These are phyloP conservation scores for Drosophila melanogaster DNA, from an alignment of 1,140 invertebrate genomes.

Conservation along the genomic window DNA sequence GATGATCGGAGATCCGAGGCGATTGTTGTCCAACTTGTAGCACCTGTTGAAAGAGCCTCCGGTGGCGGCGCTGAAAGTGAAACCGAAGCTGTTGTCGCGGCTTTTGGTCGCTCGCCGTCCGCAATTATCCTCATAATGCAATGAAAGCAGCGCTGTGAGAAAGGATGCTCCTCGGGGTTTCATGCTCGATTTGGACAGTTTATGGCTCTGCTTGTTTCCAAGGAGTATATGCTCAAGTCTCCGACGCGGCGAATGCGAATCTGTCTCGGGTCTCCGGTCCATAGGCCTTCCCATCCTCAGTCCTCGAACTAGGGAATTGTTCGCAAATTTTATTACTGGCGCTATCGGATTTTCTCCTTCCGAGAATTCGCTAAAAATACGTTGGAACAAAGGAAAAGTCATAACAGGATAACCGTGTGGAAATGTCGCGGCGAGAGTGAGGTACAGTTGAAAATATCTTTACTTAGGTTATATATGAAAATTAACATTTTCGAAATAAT, in stretches of 20 bases:
- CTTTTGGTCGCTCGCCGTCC: conserved; percentile 55
- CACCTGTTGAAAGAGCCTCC: conserved; percentile 59
- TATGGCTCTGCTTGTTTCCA: conserved; percentile 70
- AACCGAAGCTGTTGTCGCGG: conserved; percentile 58
- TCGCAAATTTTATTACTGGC: conserved; percentile 79
- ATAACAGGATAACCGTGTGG: conserved; percentile 30
- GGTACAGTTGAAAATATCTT: conserved; percentile 32
- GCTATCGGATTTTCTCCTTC: conserved; percentile 74
- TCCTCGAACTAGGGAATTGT: conserved; percentile 9
- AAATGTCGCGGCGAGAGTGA: conserved; percentile 3
- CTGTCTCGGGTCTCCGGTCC: conserved; percentile 24
- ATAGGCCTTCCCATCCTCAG: conserved; percentile 13
- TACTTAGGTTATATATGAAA: neutral
- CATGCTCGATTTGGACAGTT: conserved; percentile 78
- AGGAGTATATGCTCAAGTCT: conserved; percentile 14
- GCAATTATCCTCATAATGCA: conserved; percentile 73
- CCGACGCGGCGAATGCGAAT: conserved; percentile 35
- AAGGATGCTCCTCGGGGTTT: conserved; percentile 73
- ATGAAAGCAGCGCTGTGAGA: conserved; percentile 58
- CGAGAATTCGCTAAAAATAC: conserved; percentile 63
- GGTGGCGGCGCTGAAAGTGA: conserved; percentile 58
- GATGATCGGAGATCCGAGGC: conserved; percentile 46
- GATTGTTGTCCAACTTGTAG: conserved; percentile 70
- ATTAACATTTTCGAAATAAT: neutral
- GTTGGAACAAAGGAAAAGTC: conserved; percentile 69